These are phyloP conservation scores for Drosophila melanosoma DNA, from an alignment of 2,888 invertebrate species.

Conservation along the genomic window DNA sequence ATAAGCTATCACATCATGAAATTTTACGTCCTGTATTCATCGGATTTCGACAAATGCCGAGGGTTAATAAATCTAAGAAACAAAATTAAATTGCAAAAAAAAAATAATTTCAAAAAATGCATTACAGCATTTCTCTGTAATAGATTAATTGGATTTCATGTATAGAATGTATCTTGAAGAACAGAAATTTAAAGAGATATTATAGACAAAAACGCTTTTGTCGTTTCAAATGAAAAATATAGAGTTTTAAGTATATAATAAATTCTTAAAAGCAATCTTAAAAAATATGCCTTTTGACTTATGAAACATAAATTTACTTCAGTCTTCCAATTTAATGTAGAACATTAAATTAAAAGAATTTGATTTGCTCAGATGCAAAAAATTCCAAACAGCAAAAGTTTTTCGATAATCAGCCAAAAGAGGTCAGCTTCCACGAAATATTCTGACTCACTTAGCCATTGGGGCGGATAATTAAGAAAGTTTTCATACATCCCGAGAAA, in stretches of 20 bases:
- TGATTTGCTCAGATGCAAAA: conserved; percentile 1
- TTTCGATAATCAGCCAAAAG: not conserved
- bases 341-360: not conserved
- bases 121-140: not conserved
- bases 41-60: not conserved
- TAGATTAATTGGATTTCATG: not conserved
- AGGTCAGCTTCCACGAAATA: not conserved
- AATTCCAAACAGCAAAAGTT: conserved; percentile 21
- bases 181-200: not conserved
- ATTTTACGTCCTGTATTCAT: not conserved
- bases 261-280: not conserved
- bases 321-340: not conserved
- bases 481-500: conserved; percentile 21
- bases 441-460: conserved; percentile 5
- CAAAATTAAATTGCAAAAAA: not conserved
- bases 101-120: no score
- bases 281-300: not conserved
- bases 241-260: not conserved
- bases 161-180: not conserved
- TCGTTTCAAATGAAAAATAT: not conserved
- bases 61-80: not conserved
- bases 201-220: not conserved
- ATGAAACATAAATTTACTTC: not conserved
- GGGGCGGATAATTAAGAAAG: conserved; percentile 47
- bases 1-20: not conserved